phyloP scores from a whole-genome alignment of 2,797 vertebrate genomes.

The Zalophus californianus region DNA sequence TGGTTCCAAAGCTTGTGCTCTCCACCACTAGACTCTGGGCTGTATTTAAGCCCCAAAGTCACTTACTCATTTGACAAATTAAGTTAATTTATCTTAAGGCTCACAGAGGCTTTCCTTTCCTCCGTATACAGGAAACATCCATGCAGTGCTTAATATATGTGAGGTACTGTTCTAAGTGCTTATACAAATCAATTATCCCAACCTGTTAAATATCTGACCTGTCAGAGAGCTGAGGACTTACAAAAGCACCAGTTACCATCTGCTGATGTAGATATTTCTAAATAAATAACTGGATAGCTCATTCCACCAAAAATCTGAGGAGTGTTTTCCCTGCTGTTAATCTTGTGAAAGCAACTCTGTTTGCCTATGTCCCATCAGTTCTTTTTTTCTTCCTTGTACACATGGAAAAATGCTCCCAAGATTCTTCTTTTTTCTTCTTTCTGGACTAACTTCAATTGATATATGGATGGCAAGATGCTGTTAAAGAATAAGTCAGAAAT shows the following conservation, averaged over 20 bases:
- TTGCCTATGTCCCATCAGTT: not conserved
- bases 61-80: constrained; percentile 24
- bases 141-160: not conserved
- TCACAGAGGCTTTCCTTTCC: not conserved
- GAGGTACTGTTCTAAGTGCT: not conserved
- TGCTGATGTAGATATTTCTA: not conserved
- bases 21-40: not conserved
- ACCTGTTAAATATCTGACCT: not conserved
- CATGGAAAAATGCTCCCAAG: not conserved
- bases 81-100: constrained; percentile 2
- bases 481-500: constrained; percentile 43
- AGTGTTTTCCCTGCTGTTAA: not conserved
- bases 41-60: not conserved
- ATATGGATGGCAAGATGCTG: not conserved
- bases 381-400: not conserved
- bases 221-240: not conserved
- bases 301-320: constrained; percentile 6
- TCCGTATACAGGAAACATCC: not conserved
- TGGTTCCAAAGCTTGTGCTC: not conserved
- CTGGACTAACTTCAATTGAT: not conserved
- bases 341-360: not conserved
- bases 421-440: not conserved
- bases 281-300: constrained; percentile 11
- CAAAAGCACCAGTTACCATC: not conserved
- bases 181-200: not conserved